Base-by-base conservation (phyloP, 2,888 invertebrate genomes). In the Tenthredo distinguenda region DNA sequence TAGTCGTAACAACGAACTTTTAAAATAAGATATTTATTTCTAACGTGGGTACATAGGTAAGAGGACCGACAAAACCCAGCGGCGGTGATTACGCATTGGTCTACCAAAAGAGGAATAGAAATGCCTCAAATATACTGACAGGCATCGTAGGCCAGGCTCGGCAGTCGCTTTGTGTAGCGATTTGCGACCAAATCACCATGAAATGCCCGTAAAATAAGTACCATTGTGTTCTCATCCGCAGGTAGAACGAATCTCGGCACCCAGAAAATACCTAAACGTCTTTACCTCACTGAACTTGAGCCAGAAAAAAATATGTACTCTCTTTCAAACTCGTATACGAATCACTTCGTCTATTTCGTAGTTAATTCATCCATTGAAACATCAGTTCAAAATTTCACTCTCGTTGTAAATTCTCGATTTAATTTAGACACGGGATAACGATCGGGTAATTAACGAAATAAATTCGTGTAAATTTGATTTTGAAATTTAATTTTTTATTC, bases 171-270 rank as follows among this genome's bases (percentile, higher is more conserved):
- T 93, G 92, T 93, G 77, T 88, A 37, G 90, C 91, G 93, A 92
- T 93, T 93, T 92, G 89, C 88, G 90, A 87, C 90, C 90, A 92
- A 93, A 93, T 92, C 91, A 91, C 91, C 92, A 90, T 91, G 88
- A 93, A 93, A 92, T 92, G 89, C 90, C 90, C 90, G 87, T 90
- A 89, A 91, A 91, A 91, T 89, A 88, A 87, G 87, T 84, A 84
- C 88, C 89, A 90, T 92, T 92, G 91, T 92, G 86, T 40, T 81
- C 6, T 43, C 83, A 26, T 21, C 71, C n/a, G 68, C 83, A 83
- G 83, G 83, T 83, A 83, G 47, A 47, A 83, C 83, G 68, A 83
- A 83, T 83, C 83, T 83, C 50, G 31, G 15, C 47, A 26, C 50
- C 34, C 37, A 50, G 62, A 62, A 81, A 26, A 7, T 81, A 74